These are phyloP conservation scores for Aporophyla lueneburgensis DNA, from an alignment of 2,888 invertebrate species.

Conservation along the genomic window DNA sequence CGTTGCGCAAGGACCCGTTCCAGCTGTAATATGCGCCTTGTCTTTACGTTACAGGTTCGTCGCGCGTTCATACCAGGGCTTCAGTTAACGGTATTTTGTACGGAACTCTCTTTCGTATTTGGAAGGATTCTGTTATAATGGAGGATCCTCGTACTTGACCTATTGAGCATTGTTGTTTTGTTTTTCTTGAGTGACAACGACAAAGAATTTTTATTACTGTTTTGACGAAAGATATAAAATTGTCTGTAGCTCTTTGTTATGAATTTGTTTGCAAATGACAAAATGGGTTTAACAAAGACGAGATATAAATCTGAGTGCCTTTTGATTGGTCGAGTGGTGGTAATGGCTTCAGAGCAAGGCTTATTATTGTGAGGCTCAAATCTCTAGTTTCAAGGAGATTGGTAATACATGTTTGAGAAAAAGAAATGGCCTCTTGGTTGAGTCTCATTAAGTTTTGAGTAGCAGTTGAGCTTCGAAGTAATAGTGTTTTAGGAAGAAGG, in stretches of 20 bases:
- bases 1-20: not conserved
- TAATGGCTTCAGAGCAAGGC: not conserved
- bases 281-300: not conserved
- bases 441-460: not conserved
- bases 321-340: not conserved
- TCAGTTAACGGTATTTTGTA: conserved; percentile 24
- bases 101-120: conserved; percentile 37
- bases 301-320: not conserved
- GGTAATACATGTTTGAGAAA: not conserved
- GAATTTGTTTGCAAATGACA: not conserved
- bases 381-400: not conserved
- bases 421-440: not conserved
- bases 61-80: not conserved
- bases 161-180: conserved; percentile 38
- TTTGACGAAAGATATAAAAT: conserved; percentile 14
- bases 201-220: conserved; percentile 29
- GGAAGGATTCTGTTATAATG: conserved; percentile 45
- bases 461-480: not conserved
- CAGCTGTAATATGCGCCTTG: not conserved
- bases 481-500: not conserved
- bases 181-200: conserved; percentile 20
- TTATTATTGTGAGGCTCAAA: not conserved
- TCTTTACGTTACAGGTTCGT: not conserved
- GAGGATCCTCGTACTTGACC: conserved; percentile 36
- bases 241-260: not conserved